Base-by-base conservation (phyloP, 2,113 vertebrate genomes). In the Strigops habroptila region DNA sequence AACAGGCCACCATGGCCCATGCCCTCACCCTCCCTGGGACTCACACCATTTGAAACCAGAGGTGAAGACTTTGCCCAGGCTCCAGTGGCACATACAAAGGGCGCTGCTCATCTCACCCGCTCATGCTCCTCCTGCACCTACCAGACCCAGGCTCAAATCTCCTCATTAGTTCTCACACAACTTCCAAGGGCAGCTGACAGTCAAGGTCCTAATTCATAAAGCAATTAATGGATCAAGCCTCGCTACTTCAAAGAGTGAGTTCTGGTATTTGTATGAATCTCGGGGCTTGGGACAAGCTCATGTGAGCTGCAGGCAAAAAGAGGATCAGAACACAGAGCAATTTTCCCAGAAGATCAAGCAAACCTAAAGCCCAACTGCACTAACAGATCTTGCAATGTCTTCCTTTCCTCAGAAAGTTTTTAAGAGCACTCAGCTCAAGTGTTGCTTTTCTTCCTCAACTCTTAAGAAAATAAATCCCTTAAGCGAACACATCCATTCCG, bases 281-380 rank as follows among this genome's bases (percentile, higher is more conserved):
- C 4, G 1, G 41, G 44, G 39, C 82, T 75, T 18, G 27, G 87
- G 84, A 91, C 74, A 67, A 86, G 64, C 60, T 63, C 74, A 8
- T 31, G 43, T 53, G 57, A 94, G 81, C 90, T 78, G 51, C 33
- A 27, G 82, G 81, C 73, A 84, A 71, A 91, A 87, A 82, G 43
- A 82, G 55, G 74, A 93, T 91, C 74, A 94, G 81, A 63, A 39
- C 74, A 91, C 60, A 85, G 33, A 91, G 69, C 48, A 64, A 71
- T 85, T 85, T 95, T 87, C 82, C 88, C 78, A 85, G 75, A 74
- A 88, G 77, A 85, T 71, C 69, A 96, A 91, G 87, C 55, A 82
- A 84, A 84, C n/a, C 74, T 78, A 64, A 84, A 75, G 52, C 52
- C 84, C 1, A 3, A 37, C 69, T 3, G 3, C 0, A 0, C 49